Base-by-base conservation (phyloP, 1,140 invertebrate species). In the Zaprionus vittiger region DNA sequence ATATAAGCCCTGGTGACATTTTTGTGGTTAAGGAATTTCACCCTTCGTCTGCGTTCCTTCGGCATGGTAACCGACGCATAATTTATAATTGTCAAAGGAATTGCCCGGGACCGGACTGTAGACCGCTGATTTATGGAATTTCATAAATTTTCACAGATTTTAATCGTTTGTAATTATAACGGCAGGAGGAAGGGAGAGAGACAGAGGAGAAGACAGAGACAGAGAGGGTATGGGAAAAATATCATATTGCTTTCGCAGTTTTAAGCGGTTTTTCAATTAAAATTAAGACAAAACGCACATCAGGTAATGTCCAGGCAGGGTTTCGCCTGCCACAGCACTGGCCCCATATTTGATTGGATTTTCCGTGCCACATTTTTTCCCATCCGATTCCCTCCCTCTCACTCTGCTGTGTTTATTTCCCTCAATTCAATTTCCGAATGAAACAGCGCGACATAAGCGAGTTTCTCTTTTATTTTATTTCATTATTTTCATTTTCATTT, bases 81-180 rank as follows among this genome's bases (percentile, higher is more conserved):
- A 90, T 90, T 90, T 90, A 90, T 90, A 90, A 90, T 90, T 90
- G 85, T 90, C 85, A 90, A 77, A 79, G 82, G 85, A 84, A 78
- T 83, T 77, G 69, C 56, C 71, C 31, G 37, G 59, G 57, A 73
- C 55, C 38, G 57, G 61, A 75, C 57, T 47, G 57, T 47, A 28
- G n/a, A 59, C 56, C 69, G 59, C 86, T 90, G 85, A 90, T 90
- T 90, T 90, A 90, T 90, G 82, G 79, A 90, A 90, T 90, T 90
- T 90, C 83, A 90, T 90, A 90, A 90, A 90, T 90, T 85, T 90
- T 41, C 79, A 80, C 85, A 80, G 85, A 90, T 90, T 90, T 90
- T 90, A 90, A 90, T 90, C 85, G 81, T 66, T 90, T 85, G 86
- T 90, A 90, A 90, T 90, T 90, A 90, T 71, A 55, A 38, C 44